Percentiles rank a stretch among this genome's conserved stretches.
phyloP scores from a whole-genome alignment of 2,113 vertebrate genomes.

The Megaleporinus macrocephalus region DNA sequence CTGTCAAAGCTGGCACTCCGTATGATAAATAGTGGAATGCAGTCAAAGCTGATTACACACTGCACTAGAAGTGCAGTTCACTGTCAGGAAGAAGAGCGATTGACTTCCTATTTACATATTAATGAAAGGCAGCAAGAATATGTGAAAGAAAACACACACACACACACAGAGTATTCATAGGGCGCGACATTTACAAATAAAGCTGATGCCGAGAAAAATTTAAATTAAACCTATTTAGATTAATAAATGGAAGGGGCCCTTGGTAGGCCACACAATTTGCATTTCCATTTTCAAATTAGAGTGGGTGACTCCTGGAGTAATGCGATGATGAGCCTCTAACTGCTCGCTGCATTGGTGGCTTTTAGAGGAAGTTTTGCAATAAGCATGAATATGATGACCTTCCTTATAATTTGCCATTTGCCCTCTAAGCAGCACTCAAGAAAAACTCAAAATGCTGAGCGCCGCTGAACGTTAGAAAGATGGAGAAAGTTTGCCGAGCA shows the following conservation, averaged over 20 bases:
- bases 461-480: conserved; percentile 31
- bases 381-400: conserved; percentile 54
- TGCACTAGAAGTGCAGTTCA: conserved; percentile 90
- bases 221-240: conserved; percentile 99
- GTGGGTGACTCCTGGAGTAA: conserved; percentile 70
- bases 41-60: conserved; percentile 98
- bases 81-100: conserved; percentile 94
- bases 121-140: conserved; percentile 91
- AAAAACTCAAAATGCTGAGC: conserved; percentile 29
- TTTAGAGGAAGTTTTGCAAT: conserved; percentile 46
- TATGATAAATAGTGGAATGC: conserved; percentile 92
- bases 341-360: conserved; percentile 57
- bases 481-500: conserved; percentile 39
- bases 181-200: conserved; percentile 99
- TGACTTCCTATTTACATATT: conserved; percentile 99
- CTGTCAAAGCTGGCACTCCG: conserved; percentile 64
- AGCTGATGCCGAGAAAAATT: conserved; percentile 99
- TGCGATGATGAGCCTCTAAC: conserved; percentile 77
- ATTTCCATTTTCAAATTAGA: conserved; percentile 91
- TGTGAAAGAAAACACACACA: conserved; percentile 93
- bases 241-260: conserved; percentile 95
- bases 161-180: conserved; percentile 96
- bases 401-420: conserved; percentile 49
- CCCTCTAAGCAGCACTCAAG: conserved; percentile 36
- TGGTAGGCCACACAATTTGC: conserved; percentile 91